phyloP scores from a whole-genome alignment of 2,888 invertebrate species.

The Euplexia lucipara region DNA sequence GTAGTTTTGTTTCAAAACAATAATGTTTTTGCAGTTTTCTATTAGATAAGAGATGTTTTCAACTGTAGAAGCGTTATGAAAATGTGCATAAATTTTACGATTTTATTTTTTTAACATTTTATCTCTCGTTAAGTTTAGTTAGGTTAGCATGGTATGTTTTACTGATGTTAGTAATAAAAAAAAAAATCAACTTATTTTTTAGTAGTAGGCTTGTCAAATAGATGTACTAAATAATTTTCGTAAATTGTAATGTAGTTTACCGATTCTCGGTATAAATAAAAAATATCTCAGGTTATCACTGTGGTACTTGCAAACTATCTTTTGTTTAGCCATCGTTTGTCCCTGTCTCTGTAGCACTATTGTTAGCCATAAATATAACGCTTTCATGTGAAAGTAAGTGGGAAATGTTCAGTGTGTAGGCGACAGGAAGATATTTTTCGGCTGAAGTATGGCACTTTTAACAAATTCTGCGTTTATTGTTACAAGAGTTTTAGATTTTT shows the following conservation, averaged over 20 bases:
- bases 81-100: neutral
- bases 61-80: neutral
- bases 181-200: too few relatives aligned
- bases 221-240: too few relatives aligned
- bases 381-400: conserved; percentile 72
- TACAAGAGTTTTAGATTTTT: conserved; percentile 12
- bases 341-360: conserved; percentile 77
- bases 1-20: conserved; percentile 11
- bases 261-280: conserved; percentile 1
- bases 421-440: conserved; percentile 67
- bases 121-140: neutral
- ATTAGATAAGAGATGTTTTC: neutral
- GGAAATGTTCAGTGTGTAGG: conserved; percentile 70
- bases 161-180: too few relatives aligned
- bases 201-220: too few relatives aligned
- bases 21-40: conserved; percentile 9
- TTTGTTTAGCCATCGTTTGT: conserved; percentile 80
- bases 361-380: conserved; percentile 79
- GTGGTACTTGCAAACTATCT: conserved; percentile 73
- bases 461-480: conserved; percentile 34
- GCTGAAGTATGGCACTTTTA: conserved; percentile 62
- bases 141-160: neutral
- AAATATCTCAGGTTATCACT: conserved; percentile 38
- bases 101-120: too few relatives aligned
- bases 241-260: too few relatives aligned